A percentile compares a stretch with the other conserved stretches of the same genome.
Conservation (phyloP, 2,113 vertebrate species). For the Ceyx melanurus region DNA sequence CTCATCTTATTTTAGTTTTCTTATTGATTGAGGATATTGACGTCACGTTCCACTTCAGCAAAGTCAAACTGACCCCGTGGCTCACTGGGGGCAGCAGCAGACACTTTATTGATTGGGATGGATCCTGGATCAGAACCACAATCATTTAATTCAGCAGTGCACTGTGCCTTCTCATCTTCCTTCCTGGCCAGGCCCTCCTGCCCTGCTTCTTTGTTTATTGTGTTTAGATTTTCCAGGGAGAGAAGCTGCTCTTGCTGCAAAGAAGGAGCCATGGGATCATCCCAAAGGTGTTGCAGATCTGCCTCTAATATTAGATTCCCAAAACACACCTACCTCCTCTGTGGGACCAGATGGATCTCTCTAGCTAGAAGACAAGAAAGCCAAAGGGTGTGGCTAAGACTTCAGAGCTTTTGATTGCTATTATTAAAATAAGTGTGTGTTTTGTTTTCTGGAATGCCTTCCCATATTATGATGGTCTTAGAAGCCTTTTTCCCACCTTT, state of each 20-base stretch:
- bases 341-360: not conserved
- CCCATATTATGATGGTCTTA: not conserved
- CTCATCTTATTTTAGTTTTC: not conserved
- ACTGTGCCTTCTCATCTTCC: not conserved
- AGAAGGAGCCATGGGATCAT: not conserved
- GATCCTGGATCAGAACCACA: not conserved
- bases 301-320: accelerated
- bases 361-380: not conserved
- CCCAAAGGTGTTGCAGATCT: not conserved
- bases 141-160: not conserved
- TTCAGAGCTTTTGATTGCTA: not conserved
- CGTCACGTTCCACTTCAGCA: not conserved
- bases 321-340: not conserved
- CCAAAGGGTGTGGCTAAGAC: not conserved
- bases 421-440: not conserved
- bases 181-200: not conserved
- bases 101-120: not conserved
- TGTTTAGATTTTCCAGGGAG: not conserved
- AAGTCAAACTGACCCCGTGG: not conserved
- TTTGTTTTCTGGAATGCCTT: not conserved
- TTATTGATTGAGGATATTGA: not conserved
- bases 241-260: not conserved
- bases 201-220: not conserved
- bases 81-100: not conserved
- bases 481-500: not conserved